Evolutionary conservation across 2,797 vertebrate genomes (phyloP), one percentile per base, ranked within the genome.

Genomic region (Mormyrus proboscirostris): DNA sequence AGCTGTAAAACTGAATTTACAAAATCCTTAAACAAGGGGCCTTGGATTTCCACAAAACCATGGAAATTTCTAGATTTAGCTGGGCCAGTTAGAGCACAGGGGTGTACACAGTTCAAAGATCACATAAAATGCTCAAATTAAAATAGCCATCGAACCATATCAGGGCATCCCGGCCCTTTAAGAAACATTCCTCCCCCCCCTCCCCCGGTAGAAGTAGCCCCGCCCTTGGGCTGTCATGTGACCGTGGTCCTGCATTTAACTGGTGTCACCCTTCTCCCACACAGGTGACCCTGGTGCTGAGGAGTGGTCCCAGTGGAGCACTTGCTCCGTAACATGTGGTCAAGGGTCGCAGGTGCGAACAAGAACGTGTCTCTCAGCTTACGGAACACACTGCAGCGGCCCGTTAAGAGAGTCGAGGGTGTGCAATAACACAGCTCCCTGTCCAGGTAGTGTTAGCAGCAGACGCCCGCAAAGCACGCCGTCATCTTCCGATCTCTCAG

Each of bases 381-480:
- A 99, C 95, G 98, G 99, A 98, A 98, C 98, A 96, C 98, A 99
- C 98, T 99, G 99, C 98, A 98, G 96, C 97, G 98, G 98, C 97
- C 99, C 99, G 96, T 99, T 99, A 99, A 99, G 99, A 99, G 99
- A 99, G 98, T 99, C 99, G 97, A 99, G 99, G 98, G 97, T 99
- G 99, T 99, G 99, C 98, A 99, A 99, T 99, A 99, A 98, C 98
- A 99, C 98, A 99, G 97, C 97, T 97, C 97, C 97, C 98, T 99
- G 99, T 98, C 99, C 99, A 99, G 99, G 99, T 99, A 99, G 99
- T 99, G 98, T 98, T 99, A 99, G 98, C 96, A 97, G 96, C 96
- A 98, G 97, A 97, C 97, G 96, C 94, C 94, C 95, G 93, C 94
- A 90, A 95, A 93, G 95, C 89, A 91, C 95, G 94, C 92, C 89